phyloP scores from a whole-genome alignment of 2,888 invertebrate species.

The Dynastes grantii region DNA sequence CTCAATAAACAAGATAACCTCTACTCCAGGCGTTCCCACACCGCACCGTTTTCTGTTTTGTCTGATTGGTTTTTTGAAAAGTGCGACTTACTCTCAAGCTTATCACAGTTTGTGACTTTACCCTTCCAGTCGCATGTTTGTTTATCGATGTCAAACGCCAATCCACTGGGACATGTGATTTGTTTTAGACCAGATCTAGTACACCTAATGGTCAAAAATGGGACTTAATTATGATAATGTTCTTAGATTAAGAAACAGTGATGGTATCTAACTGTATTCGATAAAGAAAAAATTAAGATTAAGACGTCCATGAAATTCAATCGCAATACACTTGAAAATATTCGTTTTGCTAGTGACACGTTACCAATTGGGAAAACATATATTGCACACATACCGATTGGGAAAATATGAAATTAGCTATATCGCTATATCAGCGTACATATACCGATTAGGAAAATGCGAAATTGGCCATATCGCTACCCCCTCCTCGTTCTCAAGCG shows the following conservation, averaged over 20 bases:
- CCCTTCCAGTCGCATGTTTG: constrained; percentile 99
- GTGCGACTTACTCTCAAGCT: constrained; percentile 93
- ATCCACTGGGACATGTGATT: constrained; percentile 96
- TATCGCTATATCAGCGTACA: too few relatives aligned
- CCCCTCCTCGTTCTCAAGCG: too few relatives aligned
- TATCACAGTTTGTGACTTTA: constrained; percentile 97
- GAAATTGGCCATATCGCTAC: too few relatives aligned
- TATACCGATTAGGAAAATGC: too few relatives aligned
- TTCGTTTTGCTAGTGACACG: too few relatives aligned
- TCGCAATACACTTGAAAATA: too few relatives aligned
- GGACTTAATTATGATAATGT: constrained; percentile 55
- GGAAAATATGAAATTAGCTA: too few relatives aligned
- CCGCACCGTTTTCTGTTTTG: constrained; percentile 43
- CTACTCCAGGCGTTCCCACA: constrained; percentile 50
- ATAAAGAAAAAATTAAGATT: neutral
- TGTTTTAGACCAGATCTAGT: constrained; percentile 96
- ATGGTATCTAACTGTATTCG: constrained; percentile 51
- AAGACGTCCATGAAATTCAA: constrained; percentile 37
- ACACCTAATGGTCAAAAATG: constrained; percentile 79
- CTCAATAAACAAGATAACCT: constrained; percentile 29
- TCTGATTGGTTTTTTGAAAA: constrained; percentile 44
- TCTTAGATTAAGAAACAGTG: constrained; percentile 65
- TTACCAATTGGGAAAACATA: too few relatives aligned
- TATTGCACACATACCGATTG: too few relatives aligned
- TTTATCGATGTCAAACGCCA: constrained; percentile 98